Percentiles rank a stretch among this genome's conserved stretches.
These are phyloP conservation scores for Psittacula echo DNA, from an alignment of 2,797 vertebrate genomes.

Conservation along the genomic window DNA sequence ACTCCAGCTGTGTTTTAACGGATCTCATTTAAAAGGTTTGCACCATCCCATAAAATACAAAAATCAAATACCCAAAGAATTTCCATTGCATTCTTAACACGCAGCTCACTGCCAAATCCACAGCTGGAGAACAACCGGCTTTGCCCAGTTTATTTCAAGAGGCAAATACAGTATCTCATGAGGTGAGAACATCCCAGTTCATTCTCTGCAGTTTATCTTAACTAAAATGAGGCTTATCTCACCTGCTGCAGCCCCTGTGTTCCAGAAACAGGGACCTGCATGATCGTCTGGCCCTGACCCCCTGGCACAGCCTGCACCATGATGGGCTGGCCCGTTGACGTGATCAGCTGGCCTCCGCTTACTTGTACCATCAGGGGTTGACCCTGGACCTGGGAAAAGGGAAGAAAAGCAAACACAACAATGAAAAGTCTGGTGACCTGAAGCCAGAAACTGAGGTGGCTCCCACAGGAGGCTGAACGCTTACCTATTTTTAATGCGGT, in stretches of 20 bases:
- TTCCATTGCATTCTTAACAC: background rate
- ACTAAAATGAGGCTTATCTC: background rate
- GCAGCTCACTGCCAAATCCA: background rate
- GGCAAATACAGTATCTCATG: background rate
- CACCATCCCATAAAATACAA: background rate
- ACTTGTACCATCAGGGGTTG: conserved; percentile 99
- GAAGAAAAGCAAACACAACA: conserved; percentile 23
- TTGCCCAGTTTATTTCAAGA: background rate
- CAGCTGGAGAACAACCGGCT: background rate
- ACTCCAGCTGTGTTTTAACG: background rate
- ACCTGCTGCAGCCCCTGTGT: conserved; percentile 97
- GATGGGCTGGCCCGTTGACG: conserved; percentile 98
- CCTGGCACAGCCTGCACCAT: conserved; percentile 99
- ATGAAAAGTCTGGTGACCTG: conserved; percentile 62
- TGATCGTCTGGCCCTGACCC: conserved; percentile 96
- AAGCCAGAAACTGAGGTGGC: background rate
- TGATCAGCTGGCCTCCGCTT: conserved; percentile 98
- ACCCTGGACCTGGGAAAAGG: conserved; percentile 88
- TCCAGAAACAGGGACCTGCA: conserved; percentile 97
- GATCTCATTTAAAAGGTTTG: background rate
- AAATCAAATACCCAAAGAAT: background rate
- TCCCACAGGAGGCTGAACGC: background rate
- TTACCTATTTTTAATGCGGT: accelerated
- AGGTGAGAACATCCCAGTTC: background rate
- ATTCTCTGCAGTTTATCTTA: background rate